A percentile compares a stretch with the other conserved stretches of the same genome.
phyloP scores from a whole-genome alignment of 2,113 vertebrate species.

The Toxostoma redivivum region DNA sequence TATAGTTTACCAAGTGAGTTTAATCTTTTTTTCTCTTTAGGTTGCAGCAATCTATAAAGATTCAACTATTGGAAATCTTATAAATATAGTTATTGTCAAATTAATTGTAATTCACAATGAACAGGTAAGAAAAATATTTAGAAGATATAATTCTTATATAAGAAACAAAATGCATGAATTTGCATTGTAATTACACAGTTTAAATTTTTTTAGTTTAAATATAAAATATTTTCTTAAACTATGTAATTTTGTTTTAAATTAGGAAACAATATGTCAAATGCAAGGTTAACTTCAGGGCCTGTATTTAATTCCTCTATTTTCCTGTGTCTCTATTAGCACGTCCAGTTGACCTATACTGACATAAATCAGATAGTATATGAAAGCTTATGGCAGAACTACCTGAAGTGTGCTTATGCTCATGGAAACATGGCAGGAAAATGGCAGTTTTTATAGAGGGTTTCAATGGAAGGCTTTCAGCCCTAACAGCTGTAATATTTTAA shows the following conservation, averaged over 20 bases:
- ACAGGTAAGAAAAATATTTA: slow-evolving; percentile 78
- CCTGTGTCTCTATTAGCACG: background rate
- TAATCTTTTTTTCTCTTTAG: slow-evolving; percentile 69
- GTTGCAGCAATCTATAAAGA: slow-evolving; percentile 95
- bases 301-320: background rate
- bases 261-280: background rate
- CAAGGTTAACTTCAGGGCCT: background rate
- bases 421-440: background rate
- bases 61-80: slow-evolving; percentile 94
- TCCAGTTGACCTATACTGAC: background rate
- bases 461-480: background rate
- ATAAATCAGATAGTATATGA: background rate
- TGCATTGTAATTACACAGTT: background rate
- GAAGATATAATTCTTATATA: background rate
- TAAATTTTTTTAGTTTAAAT: background rate
- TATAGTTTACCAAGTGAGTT: background rate
- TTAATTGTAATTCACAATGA: slow-evolving; percentile 91
- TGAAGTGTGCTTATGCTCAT: background rate
- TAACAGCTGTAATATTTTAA: background rate
- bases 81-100: slow-evolving; percentile 95
- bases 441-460: background rate
- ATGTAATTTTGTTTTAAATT: background rate
- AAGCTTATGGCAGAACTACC: background rate
- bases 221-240: background rate
- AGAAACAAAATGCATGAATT: background rate